phyloP scores from a whole-genome alignment of 1,140 invertebrate species.

The Drosophila subobscura region DNA sequence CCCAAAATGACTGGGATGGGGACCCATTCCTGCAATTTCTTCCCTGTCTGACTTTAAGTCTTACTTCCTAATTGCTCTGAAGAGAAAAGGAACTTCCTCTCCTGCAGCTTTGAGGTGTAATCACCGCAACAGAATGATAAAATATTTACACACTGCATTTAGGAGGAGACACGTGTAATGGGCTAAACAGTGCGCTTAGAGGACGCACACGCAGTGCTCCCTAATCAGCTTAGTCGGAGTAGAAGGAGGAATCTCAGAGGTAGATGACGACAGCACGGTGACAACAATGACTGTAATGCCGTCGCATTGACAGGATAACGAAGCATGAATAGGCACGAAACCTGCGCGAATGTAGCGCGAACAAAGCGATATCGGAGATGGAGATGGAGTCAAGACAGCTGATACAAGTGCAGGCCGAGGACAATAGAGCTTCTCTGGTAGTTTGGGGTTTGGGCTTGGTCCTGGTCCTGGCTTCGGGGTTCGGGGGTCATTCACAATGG shows the following conservation, averaged over 20 bases:
- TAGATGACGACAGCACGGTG: constrained; percentile 53
- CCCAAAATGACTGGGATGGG: no score
- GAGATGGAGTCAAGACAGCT: constrained; percentile 62
- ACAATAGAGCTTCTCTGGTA: constrained; percentile 42
- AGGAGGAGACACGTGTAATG: constrained; percentile 70
- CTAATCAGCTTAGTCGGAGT: constrained; percentile 58
- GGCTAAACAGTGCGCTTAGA: constrained; percentile 68
- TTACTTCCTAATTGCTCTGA: no score
- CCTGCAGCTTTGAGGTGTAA: constrained; percentile 29
- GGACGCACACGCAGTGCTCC: constrained; percentile 41
- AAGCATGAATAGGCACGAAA: constrained; percentile 81
- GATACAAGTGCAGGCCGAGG: constrained; percentile 59
- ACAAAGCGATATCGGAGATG: constrained; percentile 12
- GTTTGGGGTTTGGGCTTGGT: constrained; percentile 41
- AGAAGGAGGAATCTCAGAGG: constrained; percentile 3
- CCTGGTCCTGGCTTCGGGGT: constrained; percentile 1
- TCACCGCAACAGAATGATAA: constrained; percentile 48
- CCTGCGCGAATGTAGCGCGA: constrained; percentile 52
- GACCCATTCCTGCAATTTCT: no score
- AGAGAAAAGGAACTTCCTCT: constrained; percentile 11
- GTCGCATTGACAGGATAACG: constrained; percentile 79
- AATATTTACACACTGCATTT: constrained; percentile 73
- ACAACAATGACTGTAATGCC: constrained; percentile 62
- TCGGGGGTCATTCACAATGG: constrained; percentile 72
- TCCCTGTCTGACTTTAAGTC: no score